A percentile compares a stretch with the other conserved stretches of the same genome.
Evolutionary conservation across 92 coral and sea anemone genomes (phyloP).

Genomic region (Diadumene lineata): DNA sequence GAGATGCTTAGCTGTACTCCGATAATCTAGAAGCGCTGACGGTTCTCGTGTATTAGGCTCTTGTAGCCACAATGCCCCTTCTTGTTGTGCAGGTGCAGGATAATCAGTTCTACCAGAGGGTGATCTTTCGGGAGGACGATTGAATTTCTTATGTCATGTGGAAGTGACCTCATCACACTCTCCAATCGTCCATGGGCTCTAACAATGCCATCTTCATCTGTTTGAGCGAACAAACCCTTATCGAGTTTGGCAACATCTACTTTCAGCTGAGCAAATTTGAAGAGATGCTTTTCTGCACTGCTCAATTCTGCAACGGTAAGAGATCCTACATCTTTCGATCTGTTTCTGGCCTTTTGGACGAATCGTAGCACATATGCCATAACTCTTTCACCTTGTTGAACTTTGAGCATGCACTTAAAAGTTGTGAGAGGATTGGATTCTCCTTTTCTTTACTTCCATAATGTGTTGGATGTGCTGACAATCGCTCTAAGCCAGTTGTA

Average conservation of each 20-base stretch:
- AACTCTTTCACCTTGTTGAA: constrained; percentile 44
- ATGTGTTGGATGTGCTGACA: too few relatives aligned
- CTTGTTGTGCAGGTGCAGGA: constrained; percentile 40
- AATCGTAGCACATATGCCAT: constrained; percentile 53
- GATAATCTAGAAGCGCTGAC: constrained; percentile 54
- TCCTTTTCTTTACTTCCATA: constrained; percentile 25
- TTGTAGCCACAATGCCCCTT: constrained; percentile 57
- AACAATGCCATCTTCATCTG: constrained; percentile 41
- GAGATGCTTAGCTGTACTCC: constrained; percentile 43
- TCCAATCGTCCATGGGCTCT: constrained; percentile 63
- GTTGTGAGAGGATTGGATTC: constrained; percentile 52
- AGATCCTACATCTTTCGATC: too few relatives aligned
- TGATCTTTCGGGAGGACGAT: constrained; percentile 54
- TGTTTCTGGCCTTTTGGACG: constrained; percentile 3
- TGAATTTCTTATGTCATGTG: constrained; percentile 48
- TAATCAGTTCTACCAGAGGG: constrained; percentile 36
- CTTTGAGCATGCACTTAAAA: constrained; percentile 46
- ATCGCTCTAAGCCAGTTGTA: constrained; percentile 45
- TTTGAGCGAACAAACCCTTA: constrained; percentile 35
- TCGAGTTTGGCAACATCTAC: constrained; percentile 37
- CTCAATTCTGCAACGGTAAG: constrained; percentile 47
- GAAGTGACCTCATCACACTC: constrained; percentile 42
- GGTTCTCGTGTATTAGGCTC: constrained; percentile 52
- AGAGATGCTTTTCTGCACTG: constrained; percentile 41
- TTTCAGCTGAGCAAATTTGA: too few relatives aligned